phyloP scores from a whole-genome alignment of 2,113 vertebrate genomes.

The Amblyornis subalaris region DNA sequence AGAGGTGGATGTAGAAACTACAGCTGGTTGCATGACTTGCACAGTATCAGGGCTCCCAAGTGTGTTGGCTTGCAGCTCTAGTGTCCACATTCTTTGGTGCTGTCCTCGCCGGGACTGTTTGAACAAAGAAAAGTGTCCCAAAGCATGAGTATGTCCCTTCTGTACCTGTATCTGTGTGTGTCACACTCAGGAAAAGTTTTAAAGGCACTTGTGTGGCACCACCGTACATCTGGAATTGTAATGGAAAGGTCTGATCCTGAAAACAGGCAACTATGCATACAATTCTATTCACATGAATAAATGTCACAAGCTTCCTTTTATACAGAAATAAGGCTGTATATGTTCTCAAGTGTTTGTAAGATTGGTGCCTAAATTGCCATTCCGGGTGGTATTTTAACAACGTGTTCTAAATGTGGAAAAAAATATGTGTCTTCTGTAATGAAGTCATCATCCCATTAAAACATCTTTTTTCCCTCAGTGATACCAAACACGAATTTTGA shows the following conservation, averaged over 20 bases:
- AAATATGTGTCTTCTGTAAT: background rate
- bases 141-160: background rate
- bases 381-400: background rate
- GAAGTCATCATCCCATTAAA: conserved; percentile 55
- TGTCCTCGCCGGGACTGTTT: background rate
- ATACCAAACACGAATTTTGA: background rate
- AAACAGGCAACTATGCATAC: accelerated
- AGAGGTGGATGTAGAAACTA: background rate
- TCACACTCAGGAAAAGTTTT: background rate
- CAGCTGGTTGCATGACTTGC: background rate
- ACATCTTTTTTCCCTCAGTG: conserved; percentile 25
- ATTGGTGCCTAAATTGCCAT: background rate
- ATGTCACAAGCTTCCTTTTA: background rate
- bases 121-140: background rate
- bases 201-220: background rate
- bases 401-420: background rate
- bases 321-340: background rate
- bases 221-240: background rate
- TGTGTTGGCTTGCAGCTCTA: background rate
- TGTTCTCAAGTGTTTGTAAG: background rate
- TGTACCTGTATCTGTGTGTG: background rate
- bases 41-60: background rate
- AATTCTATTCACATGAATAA: background rate
- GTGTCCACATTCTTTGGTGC: background rate
- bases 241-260: background rate